Base-by-base conservation (phyloP, 2,797 vertebrate species). In the Crax fasciolata region DNA sequence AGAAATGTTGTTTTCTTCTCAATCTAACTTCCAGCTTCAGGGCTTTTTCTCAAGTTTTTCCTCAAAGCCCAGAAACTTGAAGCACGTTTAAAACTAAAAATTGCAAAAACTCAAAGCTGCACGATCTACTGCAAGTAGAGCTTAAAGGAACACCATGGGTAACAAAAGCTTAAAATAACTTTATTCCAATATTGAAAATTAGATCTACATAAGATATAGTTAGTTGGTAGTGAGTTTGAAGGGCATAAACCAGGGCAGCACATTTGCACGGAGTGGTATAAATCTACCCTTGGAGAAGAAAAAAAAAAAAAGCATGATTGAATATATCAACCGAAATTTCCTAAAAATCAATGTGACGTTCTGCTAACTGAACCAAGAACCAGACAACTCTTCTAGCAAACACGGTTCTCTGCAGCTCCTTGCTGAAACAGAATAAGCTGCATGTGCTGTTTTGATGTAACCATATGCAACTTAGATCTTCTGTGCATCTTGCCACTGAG, bases 401-500 rank as follows among this genome's bases (percentile, higher is more conserved):
- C 23, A 75, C 54, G 66, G 62, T 11, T 38, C 23, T 68, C 35
- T 35, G 35, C 35, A 35, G 35, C 35, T 35, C 8, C 35, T 35
- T 44, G 54, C 46, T 15, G 32, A 91, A 87, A 20, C 41, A 24
- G 9, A 66, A 11, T 71, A 73, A 81, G 51, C 16, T 68, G 43
- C 49, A 55, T 0, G 4, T 38, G 35, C 27, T 52, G 41, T 49
- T 74, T 48, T 44, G 9, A 89, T 48, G 25, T 10, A 80, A 91
- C 38, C 17, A 59, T 15, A 11, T 5, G 13, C 23, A n/a, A 86
- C 68, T 78, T 58, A 68, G 54, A 62, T 58, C 68, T 91, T 95
- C 72, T 83, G 43, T 68, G 51, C 79, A 86, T 68, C 66, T 88
- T 79, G 78, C 61, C 90, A 78, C 59, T 80, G 39, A 67, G 38